phyloP scores from a whole-genome alignment of 2,113 vertebrate species.

The Erpornis zantholeuca region DNA sequence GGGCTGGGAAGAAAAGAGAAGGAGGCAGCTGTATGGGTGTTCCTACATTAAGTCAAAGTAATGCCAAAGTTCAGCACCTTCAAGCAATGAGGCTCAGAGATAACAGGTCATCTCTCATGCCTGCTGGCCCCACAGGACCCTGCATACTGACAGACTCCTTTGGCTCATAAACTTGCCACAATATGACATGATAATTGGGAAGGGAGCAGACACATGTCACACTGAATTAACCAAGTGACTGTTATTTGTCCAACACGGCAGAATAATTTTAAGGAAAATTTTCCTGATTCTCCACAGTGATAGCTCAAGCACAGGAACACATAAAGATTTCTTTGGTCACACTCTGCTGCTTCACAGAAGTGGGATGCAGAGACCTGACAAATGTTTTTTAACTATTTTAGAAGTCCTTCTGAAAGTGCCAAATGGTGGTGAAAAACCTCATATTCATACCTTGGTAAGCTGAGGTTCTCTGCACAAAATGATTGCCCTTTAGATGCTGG shows the following conservation, averaged over 20 bases:
- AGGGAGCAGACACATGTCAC: neutral
- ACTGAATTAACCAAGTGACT: neutral
- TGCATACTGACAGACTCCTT: neutral
- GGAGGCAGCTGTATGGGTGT: neutral
- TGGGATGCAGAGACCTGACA: neutral
- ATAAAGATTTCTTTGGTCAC: neutral
- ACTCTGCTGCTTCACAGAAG: neutral
- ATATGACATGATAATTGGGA: constrained; percentile 3
- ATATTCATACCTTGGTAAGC: neutral
- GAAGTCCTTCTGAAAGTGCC: neutral
- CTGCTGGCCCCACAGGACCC: neutral
- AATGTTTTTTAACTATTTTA: neutral
- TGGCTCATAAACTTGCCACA: neutral
- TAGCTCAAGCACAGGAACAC: neutral
- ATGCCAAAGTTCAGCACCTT: neutral
- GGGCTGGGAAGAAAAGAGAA: neutral
- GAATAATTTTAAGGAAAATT: neutral
- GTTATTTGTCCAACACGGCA: neutral
- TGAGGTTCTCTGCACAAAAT: neutral
- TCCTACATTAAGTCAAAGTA: neutral
- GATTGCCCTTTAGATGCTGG: neutral
- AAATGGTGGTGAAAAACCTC: neutral
- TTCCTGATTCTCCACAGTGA: neutral
- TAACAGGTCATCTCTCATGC: neutral
- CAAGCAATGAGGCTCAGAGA: neutral